Evolutionary conservation across 2,113 vertebrate genomes (phyloP).

Genomic region (Tamias sibiricus): DNA sequence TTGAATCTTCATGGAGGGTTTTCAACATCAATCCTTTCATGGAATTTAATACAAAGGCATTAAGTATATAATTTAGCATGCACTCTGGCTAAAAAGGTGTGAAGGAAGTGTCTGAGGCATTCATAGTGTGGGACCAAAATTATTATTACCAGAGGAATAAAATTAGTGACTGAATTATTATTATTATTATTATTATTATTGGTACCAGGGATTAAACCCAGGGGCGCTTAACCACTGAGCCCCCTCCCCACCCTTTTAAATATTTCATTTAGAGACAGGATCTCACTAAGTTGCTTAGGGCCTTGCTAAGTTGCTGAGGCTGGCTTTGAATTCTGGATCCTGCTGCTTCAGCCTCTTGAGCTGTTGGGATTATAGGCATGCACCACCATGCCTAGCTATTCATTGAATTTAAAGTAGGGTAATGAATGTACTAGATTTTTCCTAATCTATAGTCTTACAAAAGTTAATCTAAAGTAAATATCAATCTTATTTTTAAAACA

Average conservation of each 20-base stretch:
- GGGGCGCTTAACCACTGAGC: too few species aligned
- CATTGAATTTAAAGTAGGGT: background rate
- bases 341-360: too few species aligned
- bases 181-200: too few species aligned
- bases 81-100: background rate
- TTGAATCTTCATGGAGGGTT: background rate
- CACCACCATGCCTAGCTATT: too few species aligned
- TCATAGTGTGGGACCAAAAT: background rate
- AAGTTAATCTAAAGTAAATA: background rate
- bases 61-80: background rate
- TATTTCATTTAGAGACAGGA: too few species aligned
- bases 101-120: too few species aligned
- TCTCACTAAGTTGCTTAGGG: too few species aligned
- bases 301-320: too few species aligned
- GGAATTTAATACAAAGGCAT: background rate
- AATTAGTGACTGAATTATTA: background rate
- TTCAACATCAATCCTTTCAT: background rate
- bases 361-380: too few species aligned
- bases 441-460: background rate
- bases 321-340: too few species aligned
- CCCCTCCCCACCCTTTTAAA: too few species aligned
- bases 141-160: background rate
- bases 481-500: background rate
- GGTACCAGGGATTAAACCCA: too few species aligned
- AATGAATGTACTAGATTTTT: background rate